phyloP scores from a whole-genome alignment of 1,140 invertebrate species.

The Orchesella cincta region DNA sequence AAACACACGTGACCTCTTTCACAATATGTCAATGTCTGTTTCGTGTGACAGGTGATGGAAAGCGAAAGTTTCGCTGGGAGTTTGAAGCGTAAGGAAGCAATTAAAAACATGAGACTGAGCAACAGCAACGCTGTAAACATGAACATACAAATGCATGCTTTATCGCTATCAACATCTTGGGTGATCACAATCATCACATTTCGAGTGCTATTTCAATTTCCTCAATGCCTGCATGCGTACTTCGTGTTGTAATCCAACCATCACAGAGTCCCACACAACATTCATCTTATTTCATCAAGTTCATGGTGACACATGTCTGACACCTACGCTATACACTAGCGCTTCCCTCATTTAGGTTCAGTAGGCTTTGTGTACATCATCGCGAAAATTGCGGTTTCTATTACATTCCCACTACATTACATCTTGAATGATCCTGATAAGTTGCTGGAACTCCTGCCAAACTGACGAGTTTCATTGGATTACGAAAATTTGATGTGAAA shows the following conservation, averaged over 20 bases:
- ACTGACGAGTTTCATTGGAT: constrained; percentile 7
- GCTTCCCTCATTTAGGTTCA: neutral
- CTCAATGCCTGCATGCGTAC: too few relatives aligned
- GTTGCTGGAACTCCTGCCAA: neutral
- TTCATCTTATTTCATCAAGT: neutral
- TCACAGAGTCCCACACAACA: neutral
- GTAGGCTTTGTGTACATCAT: neutral
- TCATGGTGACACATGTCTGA: neutral
- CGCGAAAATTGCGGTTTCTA: neutral
- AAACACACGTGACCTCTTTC: neutral
- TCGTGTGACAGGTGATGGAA: neutral
- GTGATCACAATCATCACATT: neutral
- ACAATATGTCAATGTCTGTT: neutral
- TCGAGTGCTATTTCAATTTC: too few relatives aligned
- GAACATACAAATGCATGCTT: too few relatives aligned
- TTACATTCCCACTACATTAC: neutral
- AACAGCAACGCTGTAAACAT: too few relatives aligned
- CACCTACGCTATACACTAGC: neutral
- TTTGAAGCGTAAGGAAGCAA: too few relatives aligned
- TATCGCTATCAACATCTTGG: neutral
- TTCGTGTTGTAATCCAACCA: too few relatives aligned
- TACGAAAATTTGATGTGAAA: neutral
- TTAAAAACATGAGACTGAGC: too few relatives aligned
- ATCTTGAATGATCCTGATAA: neutral
- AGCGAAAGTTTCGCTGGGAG: neutral